Evolutionary conservation across 2,797 vertebrate species (phyloP).

Genomic region (Onychomys arenicola): DNA sequence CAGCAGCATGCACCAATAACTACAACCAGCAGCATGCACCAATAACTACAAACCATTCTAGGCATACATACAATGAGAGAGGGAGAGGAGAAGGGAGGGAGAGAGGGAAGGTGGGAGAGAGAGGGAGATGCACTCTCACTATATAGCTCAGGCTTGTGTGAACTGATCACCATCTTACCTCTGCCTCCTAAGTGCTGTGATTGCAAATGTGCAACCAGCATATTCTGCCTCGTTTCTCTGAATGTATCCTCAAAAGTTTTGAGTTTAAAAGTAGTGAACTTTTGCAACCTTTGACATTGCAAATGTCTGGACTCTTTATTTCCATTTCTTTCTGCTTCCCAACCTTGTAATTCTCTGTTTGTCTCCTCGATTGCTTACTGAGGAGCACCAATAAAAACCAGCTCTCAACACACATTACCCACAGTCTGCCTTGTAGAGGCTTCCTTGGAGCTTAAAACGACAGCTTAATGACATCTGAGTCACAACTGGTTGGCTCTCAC

Average conservation of each 20-base stretch:
- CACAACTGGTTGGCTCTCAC: background rate
- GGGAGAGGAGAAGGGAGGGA: background rate
- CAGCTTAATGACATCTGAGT: background rate
- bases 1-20: background rate
- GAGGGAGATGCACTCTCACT: background rate
- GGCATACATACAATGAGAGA: background rate
- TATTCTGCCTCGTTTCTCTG: background rate
- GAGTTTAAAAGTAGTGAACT: background rate
- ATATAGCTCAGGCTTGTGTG: background rate
- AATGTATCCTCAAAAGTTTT: background rate
- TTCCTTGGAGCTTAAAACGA: background rate
- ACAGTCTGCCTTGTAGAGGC: slow-evolving; percentile 6
- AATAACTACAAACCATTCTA: background rate
- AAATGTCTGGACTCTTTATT: slow-evolving; percentile 40
- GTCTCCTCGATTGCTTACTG: background rate
- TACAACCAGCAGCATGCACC: too few species aligned
- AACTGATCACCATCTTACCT: background rate
- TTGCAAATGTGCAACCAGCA: background rate
- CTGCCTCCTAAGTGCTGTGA: background rate
- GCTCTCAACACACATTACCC: background rate
- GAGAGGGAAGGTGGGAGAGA: background rate
- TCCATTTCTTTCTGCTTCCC: slow-evolving; percentile 32
- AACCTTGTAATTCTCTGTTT: slow-evolving; percentile 19
- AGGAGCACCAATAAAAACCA: background rate
- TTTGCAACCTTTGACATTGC: slow-evolving; percentile 36